Evolutionary conservation across 1,140 invertebrate genomes (phyloP), one percentile per base, ranked within the genome.

Genomic region (Drosophila athabasca): DNA sequence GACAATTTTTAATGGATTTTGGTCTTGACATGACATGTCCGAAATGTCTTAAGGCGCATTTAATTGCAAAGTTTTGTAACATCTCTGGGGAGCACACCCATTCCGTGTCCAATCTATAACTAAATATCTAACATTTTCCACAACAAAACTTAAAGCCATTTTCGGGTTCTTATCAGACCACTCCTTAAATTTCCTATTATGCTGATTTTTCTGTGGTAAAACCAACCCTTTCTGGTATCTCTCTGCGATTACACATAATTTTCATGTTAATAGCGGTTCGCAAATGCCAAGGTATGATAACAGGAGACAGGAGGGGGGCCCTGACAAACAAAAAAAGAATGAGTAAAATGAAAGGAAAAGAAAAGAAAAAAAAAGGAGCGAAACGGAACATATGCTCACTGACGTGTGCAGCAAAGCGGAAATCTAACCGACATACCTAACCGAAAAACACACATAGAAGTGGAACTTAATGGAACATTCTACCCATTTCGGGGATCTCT

Each of bases 51-150:
- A 62, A 70, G 60, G 72, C 80, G 67, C 80, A 76, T 79, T 84
- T 79, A 84, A 81, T 85, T 81, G 82, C 82, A 81, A 87, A 81
- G 50, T 78, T 85, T 85, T 85, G 82, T 85, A 85, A 81, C 69
- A 52, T 64, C 24, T 24, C 19, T 39, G 50, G 64, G 62, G 43
- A 19, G 26, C 24, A 19, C 24, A 43, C 8, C 43, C 13, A 53
- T 35, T 19, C 31, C 31, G 3, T 35, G 31, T 35, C 31, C 31
- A 39, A 65, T 48, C 62, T 65, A 39, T 26, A 2, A 17, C 44
- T 26, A n/a, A 39, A 48, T 48, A 49, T 65, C 44, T 64, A 15
- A 35, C 31, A 35, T 35, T 35, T 35, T 35, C 9, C 31, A 17
- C 0, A 6, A 11, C 19, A 5, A 60, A 52, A 59, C 60, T 65